phyloP scores from a whole-genome alignment of 2,888 invertebrate genomes.

The Dolomedes plantarius region DNA sequence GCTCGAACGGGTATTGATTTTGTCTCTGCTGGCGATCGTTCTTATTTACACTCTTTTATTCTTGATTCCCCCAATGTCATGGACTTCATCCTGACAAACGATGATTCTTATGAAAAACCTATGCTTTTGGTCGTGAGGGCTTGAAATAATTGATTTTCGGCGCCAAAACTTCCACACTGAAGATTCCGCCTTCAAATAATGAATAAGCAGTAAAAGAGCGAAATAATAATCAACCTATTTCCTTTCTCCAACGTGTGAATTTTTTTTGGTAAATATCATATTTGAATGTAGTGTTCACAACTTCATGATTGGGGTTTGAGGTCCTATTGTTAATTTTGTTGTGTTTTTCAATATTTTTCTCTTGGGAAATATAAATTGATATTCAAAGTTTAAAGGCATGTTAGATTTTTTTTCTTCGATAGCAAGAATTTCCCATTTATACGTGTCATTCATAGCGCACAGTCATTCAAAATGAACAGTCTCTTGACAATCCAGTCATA shows the following conservation, averaged over 20 bases:
- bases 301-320: too few relatives aligned
- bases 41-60: conserved; percentile 6
- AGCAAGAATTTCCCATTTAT: too few relatives aligned
- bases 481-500: not conserved
- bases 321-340: too few relatives aligned
- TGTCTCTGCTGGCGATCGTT: conserved; percentile 11
- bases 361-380: too few relatives aligned
- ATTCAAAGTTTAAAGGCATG: too few relatives aligned
- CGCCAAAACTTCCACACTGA: not conserved
- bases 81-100: conserved; percentile 42
- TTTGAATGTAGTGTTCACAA: too few relatives aligned
- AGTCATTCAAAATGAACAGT: not conserved
- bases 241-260: too few relatives aligned
- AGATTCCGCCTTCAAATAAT: not conserved
- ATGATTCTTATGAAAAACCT: conserved; percentile 64
- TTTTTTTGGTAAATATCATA: too few relatives aligned
- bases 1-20: conserved; percentile 6
- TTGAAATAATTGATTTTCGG: conserved; percentile 10
- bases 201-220: not conserved
- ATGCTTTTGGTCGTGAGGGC: conserved; percentile 13
- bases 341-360: too few relatives aligned
- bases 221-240: not conserved
- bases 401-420: too few relatives aligned
- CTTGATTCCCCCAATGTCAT: not conserved
- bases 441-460: not conserved